A percentile compares a stretch with the other conserved stretches of the same genome.
Conservation (phyloP, 2,113 vertebrate genomes). For the Sebastes fasciatus region DNA sequence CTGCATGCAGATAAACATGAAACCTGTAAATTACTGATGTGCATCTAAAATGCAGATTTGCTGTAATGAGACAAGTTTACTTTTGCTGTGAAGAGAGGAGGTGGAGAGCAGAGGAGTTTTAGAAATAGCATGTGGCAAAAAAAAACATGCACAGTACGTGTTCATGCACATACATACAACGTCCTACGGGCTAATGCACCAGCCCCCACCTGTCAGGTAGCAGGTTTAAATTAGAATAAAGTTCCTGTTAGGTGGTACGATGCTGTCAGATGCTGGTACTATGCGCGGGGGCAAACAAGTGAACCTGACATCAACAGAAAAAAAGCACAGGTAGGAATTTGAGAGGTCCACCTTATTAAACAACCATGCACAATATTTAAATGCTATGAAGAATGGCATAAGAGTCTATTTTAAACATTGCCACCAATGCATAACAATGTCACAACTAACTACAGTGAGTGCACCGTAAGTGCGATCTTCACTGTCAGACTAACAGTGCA, state of each 20-base stretch:
- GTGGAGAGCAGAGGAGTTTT: background rate
- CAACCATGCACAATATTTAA: background rate
- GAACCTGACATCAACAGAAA: background rate
- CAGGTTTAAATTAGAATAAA: constrained; percentile 12
- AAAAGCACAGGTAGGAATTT: background rate
- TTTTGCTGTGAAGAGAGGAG: background rate
- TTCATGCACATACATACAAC: background rate
- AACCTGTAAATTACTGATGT: constrained; percentile 1
- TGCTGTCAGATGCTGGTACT: background rate
- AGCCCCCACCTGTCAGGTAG: constrained; percentile 1
- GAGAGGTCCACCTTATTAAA: background rate
- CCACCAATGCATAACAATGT: background rate
- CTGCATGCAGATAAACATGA: constrained; percentile 18
- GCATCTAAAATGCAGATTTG: constrained; percentile 30
- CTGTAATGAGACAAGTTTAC: background rate
- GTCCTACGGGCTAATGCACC: background rate
- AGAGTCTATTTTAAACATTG: constrained; percentile 6
- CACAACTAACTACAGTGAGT: background rate
- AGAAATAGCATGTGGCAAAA: background rate
- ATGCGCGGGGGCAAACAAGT: background rate
- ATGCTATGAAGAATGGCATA: background rate
- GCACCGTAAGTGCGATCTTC: background rate
- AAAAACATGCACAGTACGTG: background rate
- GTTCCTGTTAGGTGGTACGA: background rate
- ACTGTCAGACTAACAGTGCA: background rate